These are phyloP conservation scores for Xestia ashworthii DNA, from an alignment of 2,888 invertebrate species.

Conservation along the genomic window DNA sequence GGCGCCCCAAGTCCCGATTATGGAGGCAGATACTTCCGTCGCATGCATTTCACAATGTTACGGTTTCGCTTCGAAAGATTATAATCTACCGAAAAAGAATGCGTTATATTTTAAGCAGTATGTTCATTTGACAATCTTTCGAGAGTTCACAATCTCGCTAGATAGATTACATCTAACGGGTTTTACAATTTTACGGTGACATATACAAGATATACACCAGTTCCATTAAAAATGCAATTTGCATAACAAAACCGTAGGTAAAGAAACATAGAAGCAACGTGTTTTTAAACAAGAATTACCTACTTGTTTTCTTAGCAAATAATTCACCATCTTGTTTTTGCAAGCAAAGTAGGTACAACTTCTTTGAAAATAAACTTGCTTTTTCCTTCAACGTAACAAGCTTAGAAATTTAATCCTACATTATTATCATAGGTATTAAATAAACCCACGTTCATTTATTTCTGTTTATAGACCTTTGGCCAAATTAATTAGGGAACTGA, in stretches of 20 bases:
- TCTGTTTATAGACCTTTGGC: constrained; percentile 5
- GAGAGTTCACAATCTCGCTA: no score
- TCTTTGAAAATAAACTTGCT: constrained; percentile 5
- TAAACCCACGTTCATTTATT: constrained; percentile 16
- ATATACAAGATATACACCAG: no score
- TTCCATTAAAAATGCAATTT: background rate
- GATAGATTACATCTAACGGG: no score
- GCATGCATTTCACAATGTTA: no score
- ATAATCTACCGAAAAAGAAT: no score
- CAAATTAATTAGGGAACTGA: constrained; percentile 10
- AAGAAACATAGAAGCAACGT: constrained; percentile 16
- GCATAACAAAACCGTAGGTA: background rate
- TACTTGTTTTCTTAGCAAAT: background rate
- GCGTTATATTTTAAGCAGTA: no score
- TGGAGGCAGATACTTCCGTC: no score
- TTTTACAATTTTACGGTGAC: no score
- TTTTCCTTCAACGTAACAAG: constrained; percentile 19
- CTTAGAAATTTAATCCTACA: background rate
- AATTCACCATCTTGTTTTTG: background rate
- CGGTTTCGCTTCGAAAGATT: no score
- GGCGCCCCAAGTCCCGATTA: no score
- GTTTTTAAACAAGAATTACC: background rate
- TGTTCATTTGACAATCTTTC: no score
- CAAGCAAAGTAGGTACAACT: constrained; percentile 5
- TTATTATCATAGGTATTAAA: constrained; percentile 10